Conservation (phyloP, 2,888 invertebrate genomes). For the Mamestra brassicae region DNA sequence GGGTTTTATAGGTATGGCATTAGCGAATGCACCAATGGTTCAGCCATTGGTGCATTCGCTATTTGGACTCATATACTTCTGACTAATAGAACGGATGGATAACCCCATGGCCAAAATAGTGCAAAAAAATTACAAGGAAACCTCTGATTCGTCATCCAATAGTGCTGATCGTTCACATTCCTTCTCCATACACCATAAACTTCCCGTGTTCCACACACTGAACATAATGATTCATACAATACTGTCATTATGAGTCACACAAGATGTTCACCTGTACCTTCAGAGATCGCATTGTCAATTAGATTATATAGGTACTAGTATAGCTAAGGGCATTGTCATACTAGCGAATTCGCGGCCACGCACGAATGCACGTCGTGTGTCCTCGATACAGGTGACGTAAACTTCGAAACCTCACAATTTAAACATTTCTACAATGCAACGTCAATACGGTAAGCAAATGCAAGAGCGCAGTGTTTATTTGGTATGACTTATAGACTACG, state of each 20-base stretch:
- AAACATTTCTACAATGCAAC: conserved; percentile 26
- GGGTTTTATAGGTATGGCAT: background rate
- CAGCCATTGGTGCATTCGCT: background rate
- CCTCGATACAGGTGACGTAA: background rate
- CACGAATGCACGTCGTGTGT: background rate
- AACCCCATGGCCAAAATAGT: conserved; percentile 39
- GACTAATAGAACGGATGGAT: conserved; percentile 25
- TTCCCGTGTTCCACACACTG: conserved; percentile 75
- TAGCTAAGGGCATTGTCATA: conserved; percentile 31
- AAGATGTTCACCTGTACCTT: conserved; percentile 71
- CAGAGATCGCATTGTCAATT: conserved; percentile 63
- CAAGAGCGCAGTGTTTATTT: background rate
- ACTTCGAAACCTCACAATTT: background rate
- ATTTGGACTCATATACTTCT: conserved; percentile 5
- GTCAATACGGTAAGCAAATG: conserved; percentile 26
- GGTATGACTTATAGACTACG: background rate
- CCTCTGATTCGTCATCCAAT: conserved; percentile 58
- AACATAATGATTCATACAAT: conserved; percentile 71
- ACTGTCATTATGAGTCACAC: conserved; percentile 71
- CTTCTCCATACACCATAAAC: conserved; percentile 68
- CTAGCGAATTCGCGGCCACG: background rate
- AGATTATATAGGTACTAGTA: conserved; percentile 31
- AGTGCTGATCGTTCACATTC: conserved; percentile 69
- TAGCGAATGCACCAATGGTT: background rate
- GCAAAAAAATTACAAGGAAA: conserved; percentile 47